A percentile compares a stretch with the other conserved stretches of the same genome.
Evolutionary conservation across 2,888 invertebrate species (phyloP).

Genomic region (Aradus depressus): DNA sequence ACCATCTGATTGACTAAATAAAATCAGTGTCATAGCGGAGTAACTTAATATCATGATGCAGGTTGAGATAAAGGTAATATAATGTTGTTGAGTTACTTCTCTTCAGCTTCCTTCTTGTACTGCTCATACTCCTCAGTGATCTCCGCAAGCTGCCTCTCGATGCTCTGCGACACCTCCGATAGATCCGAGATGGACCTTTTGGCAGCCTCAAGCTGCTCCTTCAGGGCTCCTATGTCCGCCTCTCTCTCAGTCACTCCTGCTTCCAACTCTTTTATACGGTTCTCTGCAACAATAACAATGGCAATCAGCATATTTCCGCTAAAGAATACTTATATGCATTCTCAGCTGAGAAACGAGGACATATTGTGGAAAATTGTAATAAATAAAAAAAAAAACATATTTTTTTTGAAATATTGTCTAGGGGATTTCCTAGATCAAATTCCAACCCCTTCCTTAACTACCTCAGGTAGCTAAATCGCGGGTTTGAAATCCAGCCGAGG

Average conservation of each 20-base stretch:
- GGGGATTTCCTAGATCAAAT: too few relatives aligned
- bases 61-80: background rate
- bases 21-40: too few relatives aligned
- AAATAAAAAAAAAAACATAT: background rate
- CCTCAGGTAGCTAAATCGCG: too few relatives aligned
- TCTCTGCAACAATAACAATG: slow-evolving; percentile 33
- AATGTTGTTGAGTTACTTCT: slow-evolving; percentile 36
- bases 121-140: slow-evolving; percentile 48
- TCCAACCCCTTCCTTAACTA: too few relatives aligned
- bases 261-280: slow-evolving; percentile 59
- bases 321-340: too few relatives aligned
- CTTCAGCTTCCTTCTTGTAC: slow-evolving; percentile 48
- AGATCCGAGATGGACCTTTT: slow-evolving; percentile 74
- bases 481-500: too few relatives aligned
- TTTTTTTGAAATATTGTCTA: background rate
- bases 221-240: slow-evolving; percentile 53
- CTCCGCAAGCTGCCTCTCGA: slow-evolving; percentile 64
- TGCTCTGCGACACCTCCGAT: slow-evolving; percentile 67
- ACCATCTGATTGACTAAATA: too few relatives aligned
- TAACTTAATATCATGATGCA: too few relatives aligned
- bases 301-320: too few relatives aligned
- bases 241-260: slow-evolving; percentile 50
- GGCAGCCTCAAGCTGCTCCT: slow-evolving; percentile 58
- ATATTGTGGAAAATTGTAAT: too few relatives aligned
- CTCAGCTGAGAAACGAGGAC: too few relatives aligned